These are phyloP conservation scores for Henicopernis longicauda DNA, from an alignment of 2,113 vertebrate species.

Conservation along the genomic window DNA sequence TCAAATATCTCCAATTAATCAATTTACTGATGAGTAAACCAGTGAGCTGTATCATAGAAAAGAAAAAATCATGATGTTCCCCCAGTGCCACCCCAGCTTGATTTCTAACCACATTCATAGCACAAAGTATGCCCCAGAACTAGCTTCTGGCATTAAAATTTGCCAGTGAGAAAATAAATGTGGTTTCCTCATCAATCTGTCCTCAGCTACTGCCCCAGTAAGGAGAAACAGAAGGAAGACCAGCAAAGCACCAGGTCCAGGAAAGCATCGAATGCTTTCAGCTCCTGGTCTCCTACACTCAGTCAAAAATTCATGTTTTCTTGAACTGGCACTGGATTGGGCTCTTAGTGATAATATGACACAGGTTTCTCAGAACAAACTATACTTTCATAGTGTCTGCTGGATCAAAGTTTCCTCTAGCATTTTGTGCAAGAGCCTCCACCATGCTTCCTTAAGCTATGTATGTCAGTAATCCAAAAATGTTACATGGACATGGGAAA, in stretches of 20 bases:
- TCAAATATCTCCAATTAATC: constrained; percentile 45
- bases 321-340: not conserved
- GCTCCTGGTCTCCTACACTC: not conserved
- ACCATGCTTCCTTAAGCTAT: not conserved
- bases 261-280: not conserved
- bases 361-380: not conserved
- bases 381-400: not conserved
- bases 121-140: not conserved
- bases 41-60: not conserved
- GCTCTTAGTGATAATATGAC: not conserved
- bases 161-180: not conserved
- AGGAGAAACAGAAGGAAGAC: not conserved
- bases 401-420: not conserved
- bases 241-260: not conserved
- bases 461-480: not conserved
- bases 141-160: not conserved
- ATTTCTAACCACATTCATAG: not conserved
- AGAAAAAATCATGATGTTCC: not conserved
- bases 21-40: constrained; percentile 24
- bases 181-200: not conserved
- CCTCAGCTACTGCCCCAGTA: not conserved
- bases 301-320: not conserved
- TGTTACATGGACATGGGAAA: not conserved
- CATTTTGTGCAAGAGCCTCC: not conserved
- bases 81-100: not conserved